Conservation (phyloP, 92 coral and sea anemone genomes). For the Anthopleura xanthogrammica region DNA sequence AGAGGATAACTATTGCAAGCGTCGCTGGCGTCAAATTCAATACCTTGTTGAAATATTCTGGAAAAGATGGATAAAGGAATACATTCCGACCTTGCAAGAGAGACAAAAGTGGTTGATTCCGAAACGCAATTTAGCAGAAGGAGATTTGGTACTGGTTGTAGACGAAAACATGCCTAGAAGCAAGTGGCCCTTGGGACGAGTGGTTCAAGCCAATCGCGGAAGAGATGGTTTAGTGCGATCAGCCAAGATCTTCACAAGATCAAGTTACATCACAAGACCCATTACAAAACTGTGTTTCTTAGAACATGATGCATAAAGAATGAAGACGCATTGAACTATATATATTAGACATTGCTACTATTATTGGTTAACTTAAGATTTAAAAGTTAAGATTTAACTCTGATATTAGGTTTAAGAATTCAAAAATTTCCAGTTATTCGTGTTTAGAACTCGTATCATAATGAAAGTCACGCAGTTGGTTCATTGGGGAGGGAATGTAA, state of each 20-base stretch:
- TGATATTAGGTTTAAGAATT: not conserved
- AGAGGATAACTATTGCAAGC: constrained; percentile 22
- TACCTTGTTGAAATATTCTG: constrained; percentile 31
- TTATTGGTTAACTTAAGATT: not conserved
- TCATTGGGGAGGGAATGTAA: constrained; percentile 1
- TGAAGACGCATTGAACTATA: not conserved
- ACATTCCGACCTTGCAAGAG: constrained; percentile 23
- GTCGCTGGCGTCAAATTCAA: constrained; percentile 30
- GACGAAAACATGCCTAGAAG: not conserved
- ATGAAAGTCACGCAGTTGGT: not conserved
- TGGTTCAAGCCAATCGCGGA: not conserved
- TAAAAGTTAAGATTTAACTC: too few species aligned
- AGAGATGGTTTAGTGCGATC: constrained; percentile 9
- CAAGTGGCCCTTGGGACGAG: constrained; percentile 3
- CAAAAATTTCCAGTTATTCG: not conserved
- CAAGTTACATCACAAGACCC: constrained; percentile 10
- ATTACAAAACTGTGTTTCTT: constrained; percentile 16
- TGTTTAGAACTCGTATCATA: not conserved
- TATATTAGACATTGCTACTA: not conserved
- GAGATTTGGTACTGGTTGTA: not conserved
- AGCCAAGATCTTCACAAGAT: not conserved
- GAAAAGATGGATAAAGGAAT: constrained; percentile 32
- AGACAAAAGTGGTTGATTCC: constrained; percentile 22
- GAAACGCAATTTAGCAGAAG: not conserved
- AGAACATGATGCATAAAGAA: constrained; percentile 7